Percentiles rank a stretch among this genome's conserved stretches.
Evolutionary conservation across 1,140 invertebrate species (phyloP).

Genomic region (Amyelois transitella): DNA sequence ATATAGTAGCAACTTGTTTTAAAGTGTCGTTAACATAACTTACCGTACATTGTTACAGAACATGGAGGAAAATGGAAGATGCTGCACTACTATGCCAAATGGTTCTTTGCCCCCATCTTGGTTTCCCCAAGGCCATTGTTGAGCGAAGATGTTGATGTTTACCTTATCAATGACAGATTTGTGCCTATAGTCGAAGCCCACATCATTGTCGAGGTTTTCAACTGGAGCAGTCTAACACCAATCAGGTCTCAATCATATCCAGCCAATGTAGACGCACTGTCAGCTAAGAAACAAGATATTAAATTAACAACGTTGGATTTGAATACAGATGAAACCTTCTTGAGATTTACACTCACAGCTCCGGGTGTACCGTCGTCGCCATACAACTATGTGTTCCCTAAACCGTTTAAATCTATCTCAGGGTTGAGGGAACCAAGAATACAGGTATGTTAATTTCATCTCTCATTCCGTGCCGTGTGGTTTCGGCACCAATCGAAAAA

Average conservation of each 20-base stretch:
- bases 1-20: too few species aligned
- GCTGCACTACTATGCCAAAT: constrained; percentile 90
- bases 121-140: constrained; percentile 53
- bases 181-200: constrained; percentile 45
- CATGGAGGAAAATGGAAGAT: constrained; percentile 91
- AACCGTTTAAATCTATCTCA: constrained; percentile 36
- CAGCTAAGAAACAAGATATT: constrained; percentile 36
- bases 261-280: constrained; percentile 33
- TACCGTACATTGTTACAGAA: constrained; percentile 81
- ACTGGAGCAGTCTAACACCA: constrained; percentile 46
- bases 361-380: constrained; percentile 34
- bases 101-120: constrained; percentile 86
- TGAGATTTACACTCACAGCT: constrained; percentile 44
- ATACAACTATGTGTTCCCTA: constrained; percentile 52
- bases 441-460: constrained; percentile 35
- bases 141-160: constrained; percentile 48
- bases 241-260: constrained; percentile 27
- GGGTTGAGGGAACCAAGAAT: constrained; percentile 41
- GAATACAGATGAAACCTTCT: constrained; percentile 40
- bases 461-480: too few species aligned
- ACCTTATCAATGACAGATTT: constrained; percentile 63
- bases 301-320: constrained; percentile 29
- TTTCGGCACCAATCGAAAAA: too few species aligned
- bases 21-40: too few species aligned
- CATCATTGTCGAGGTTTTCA: constrained; percentile 53